These are phyloP conservation scores for Scaptomyza flava DNA, from an alignment of 2,888 invertebrate species.

Conservation along the genomic window DNA sequence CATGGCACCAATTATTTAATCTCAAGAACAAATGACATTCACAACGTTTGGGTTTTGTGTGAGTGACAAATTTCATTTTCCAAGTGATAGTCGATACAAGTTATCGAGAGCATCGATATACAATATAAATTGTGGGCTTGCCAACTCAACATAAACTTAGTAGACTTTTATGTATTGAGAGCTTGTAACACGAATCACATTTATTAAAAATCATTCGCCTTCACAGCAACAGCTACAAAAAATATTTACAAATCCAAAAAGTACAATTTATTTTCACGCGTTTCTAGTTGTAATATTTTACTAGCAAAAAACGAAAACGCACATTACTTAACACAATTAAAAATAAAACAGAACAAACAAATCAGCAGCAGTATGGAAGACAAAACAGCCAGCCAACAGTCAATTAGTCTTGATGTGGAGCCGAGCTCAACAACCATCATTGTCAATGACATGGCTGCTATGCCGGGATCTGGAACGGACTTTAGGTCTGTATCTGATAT, in stretches of 20 bases:
- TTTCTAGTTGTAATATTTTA: neutral
- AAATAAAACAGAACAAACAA: neutral
- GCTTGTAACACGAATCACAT: too few relatives aligned
- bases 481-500: neutral
- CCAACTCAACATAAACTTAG: too few relatives aligned
- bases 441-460: neutral
- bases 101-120: too few relatives aligned
- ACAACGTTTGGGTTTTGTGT: too few relatives aligned
- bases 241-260: neutral
- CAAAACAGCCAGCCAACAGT: neutral
- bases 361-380: constrained; percentile 24
- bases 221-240: neutral
- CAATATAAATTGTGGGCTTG: too few relatives aligned
- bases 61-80: too few relatives aligned
- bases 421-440: neutral
- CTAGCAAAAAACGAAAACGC: neutral
- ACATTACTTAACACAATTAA: neutral
- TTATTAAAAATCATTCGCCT: neutral
- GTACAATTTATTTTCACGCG: neutral
- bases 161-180: too few relatives aligned
- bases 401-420: constrained; percentile 1
- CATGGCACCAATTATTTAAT: neutral
- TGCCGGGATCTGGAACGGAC: neutral
- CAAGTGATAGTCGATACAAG: too few relatives aligned
- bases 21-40: too few relatives aligned